Conservation (phyloP, 1,140 invertebrate genomes). For the Laodelphax striatellus region DNA sequence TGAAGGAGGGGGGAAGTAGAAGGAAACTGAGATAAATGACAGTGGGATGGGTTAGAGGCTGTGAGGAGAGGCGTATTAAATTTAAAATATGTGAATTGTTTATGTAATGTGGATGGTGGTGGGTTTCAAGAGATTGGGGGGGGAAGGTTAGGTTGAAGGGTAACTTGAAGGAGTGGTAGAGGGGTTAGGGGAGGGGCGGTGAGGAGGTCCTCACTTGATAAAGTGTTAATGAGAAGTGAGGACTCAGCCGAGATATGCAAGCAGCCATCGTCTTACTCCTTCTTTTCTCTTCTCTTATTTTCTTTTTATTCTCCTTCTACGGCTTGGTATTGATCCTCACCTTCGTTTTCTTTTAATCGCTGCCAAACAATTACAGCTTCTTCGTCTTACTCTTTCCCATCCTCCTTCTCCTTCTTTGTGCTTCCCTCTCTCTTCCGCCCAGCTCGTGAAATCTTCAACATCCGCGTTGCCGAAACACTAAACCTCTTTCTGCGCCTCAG, state of each 20-base stretch:
- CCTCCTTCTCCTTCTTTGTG: too few species aligned
- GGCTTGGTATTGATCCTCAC: too few species aligned
- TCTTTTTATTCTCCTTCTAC: too few species aligned
- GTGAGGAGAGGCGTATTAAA: background rate
- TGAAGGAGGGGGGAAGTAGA: background rate
- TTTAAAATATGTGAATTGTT: slow-evolving; percentile 4
- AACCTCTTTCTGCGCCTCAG: too few species aligned
- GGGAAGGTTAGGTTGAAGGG: background rate
- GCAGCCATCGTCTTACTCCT: too few species aligned
- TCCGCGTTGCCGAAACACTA: too few species aligned
- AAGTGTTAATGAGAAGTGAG: slow-evolving; percentile 1
- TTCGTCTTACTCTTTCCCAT: too few species aligned
- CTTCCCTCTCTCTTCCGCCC: too few species aligned
- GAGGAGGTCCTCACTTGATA: background rate
- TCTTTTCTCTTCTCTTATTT: too few species aligned
- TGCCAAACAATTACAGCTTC: too few species aligned
- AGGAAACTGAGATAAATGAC: background rate
- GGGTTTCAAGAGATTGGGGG: background rate
- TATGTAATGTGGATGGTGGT: background rate
- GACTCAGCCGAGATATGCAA: background rate
- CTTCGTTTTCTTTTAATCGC: too few species aligned
- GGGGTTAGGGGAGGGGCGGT: background rate
- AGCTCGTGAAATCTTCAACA: too few species aligned
- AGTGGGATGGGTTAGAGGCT: background rate
- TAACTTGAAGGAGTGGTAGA: background rate